Evolutionary conservation across 1,140 invertebrate species (phyloP).

Genomic region (Ceratina japonica): DNA sequence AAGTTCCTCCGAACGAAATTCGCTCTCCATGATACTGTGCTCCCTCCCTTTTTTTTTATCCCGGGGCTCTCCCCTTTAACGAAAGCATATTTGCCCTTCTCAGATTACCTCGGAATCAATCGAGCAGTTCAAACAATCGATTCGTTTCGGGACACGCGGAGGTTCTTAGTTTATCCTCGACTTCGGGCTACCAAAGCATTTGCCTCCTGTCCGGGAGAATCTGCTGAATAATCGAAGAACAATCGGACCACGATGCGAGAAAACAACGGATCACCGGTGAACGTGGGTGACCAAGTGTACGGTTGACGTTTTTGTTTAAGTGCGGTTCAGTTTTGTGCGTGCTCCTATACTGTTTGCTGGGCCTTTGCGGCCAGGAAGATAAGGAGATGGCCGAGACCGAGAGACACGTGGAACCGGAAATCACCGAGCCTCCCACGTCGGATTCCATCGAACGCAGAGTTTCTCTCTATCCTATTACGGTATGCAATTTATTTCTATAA

Average conservation of each 20-base stretch:
- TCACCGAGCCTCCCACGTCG: not conserved
- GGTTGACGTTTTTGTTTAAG: constrained; percentile 4
- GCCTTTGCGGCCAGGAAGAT: constrained; percentile 53
- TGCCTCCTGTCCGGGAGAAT: not conserved
- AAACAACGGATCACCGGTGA: not conserved
- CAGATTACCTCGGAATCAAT: constrained; percentile 14
- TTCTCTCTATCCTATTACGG: constrained; percentile 42
- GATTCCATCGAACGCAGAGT: constrained; percentile 19
- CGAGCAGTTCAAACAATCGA: constrained; percentile 13
- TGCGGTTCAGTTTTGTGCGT: constrained; percentile 52
- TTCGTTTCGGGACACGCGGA: not conserved
- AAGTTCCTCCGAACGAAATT: not conserved
- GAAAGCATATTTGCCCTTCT: not conserved
- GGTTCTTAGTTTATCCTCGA: not conserved
- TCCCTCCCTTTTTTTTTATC: not conserved
- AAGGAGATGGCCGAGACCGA: constrained; percentile 57
- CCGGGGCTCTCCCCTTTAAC: not conserved
- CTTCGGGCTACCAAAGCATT: not conserved
- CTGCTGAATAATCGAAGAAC: not conserved
- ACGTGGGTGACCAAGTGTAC: not conserved
- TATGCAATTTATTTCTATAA: constrained; percentile 1
- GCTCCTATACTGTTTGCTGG: constrained; percentile 61
- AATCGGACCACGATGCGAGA: not conserved
- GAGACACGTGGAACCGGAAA: constrained; percentile 38
- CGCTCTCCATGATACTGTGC: not conserved